Conservation (phyloP, 2,797 vertebrate species). For the Phrynocephalus guinanensis region DNA sequence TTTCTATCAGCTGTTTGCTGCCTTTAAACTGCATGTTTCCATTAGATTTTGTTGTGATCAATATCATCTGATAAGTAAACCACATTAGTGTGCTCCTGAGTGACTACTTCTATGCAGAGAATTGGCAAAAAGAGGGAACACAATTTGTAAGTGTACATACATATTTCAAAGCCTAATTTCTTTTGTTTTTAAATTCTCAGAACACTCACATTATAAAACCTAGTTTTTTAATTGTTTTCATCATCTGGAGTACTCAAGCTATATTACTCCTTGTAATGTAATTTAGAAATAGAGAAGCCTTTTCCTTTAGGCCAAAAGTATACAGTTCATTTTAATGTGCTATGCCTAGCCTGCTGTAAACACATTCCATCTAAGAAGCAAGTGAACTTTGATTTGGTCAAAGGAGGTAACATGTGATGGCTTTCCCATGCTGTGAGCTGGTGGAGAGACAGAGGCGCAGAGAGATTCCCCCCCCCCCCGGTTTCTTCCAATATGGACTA, state of each 20-base stretch:
- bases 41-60: background rate
- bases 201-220: background rate
- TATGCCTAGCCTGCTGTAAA: too few species aligned
- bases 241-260: background rate
- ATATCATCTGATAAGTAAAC: background rate
- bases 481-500: too few species aligned
- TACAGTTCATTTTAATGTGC: too few species aligned
- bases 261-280: background rate
- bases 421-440: too few species aligned
- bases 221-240: background rate
- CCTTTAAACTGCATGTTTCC: background rate
- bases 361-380: too few species aligned
- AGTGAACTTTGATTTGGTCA: too few species aligned
- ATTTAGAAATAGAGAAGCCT: too few species aligned
- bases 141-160: background rate
- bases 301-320: too few species aligned
- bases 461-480: too few species aligned
- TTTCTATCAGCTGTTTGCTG: background rate
- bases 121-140: background rate
- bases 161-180: background rate
- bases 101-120: background rate
- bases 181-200: background rate
- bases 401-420: too few species aligned
- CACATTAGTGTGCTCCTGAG: background rate
- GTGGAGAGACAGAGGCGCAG: too few species aligned